A percentile compares a stretch with the other conserved stretches of the same genome.
These are phyloP conservation scores for Tursiops truncatus DNA, from an alignment of 2,113 vertebrate genomes.

Conservation along the genomic window DNA sequence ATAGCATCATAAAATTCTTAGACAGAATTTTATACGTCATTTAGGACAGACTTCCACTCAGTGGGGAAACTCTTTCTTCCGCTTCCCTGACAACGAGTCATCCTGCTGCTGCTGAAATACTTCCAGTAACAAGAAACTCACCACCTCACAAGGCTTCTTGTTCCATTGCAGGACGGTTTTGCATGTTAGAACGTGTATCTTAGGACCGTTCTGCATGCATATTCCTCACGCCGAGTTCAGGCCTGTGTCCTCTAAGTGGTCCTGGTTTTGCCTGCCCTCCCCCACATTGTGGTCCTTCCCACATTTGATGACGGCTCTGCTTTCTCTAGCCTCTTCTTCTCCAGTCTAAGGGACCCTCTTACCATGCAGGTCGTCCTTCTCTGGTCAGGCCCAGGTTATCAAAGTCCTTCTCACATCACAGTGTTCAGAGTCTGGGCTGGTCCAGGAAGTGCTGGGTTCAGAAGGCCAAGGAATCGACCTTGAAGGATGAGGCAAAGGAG, in stretches of 20 bases:
- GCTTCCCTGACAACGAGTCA: neutral
- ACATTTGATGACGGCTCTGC: neutral
- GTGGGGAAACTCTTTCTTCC: neutral
- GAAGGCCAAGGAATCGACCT: neutral
- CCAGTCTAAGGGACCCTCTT: neutral
- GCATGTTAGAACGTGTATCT: neutral
- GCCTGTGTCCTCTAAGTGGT: neutral
- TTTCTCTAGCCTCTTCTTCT: neutral
- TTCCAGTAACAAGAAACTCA: neutral
- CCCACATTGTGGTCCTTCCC: accelerated
- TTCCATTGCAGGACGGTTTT: neutral
- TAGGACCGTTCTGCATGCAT: neutral
- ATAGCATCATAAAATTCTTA: neutral
- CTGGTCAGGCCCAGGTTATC: neutral
- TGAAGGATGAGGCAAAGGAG: neutral
- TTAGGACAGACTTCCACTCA: neutral
- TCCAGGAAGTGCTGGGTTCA: neutral
- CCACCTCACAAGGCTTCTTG: neutral
- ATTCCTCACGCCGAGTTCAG: accelerated
- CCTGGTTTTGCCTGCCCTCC: neutral
- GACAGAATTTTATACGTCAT: neutral
- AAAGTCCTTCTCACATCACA: neutral
- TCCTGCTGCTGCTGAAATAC: neutral
- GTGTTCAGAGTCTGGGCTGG: neutral
- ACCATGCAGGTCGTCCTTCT: neutral